Base-by-base conservation (phyloP, 2,113 vertebrate genomes). In the Nerophis ophidion region DNA sequence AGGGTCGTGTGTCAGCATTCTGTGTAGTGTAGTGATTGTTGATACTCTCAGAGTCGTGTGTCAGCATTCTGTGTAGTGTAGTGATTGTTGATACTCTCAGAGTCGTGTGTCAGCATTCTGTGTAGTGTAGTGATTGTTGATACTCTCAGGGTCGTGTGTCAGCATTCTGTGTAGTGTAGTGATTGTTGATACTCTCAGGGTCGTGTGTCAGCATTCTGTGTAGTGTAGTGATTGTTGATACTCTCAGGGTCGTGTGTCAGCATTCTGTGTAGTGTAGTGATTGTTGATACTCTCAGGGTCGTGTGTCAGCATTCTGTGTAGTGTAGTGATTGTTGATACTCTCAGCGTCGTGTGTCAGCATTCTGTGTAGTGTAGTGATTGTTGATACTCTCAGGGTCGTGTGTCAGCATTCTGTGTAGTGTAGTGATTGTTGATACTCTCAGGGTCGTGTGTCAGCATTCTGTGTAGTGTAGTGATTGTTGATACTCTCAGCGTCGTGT, bases 91-190 rank as follows among this genome's bases (percentile, higher is more conserved):
- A 65, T 74, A 77, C 60, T 26, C 33, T 47, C 63, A 80, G 72
- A 57, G 48, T 72, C 75, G 77, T 75, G 74, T 80, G 84, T 88
- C 86, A n/a, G n/a, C n/a, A n/a, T n/a, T n/a, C n/a, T n/a, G n/a
- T n/a, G n/a, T n/a, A 17, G 16, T 15, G n/a, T 38, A 46, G 74
- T 68, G 71, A 81, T 74, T 74, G 79, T 65, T 80, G 63, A 65
- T 74, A 77, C 60, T 26, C 33, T 47, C 63, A 80, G 72, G 57
- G 48, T 72, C 75, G 77, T 75, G 74, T 80, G 84, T 88, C 86
- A n/a, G n/a, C n/a, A n/a, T n/a, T n/a, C n/a, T n/a, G n/a, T n/a
- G n/a, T n/a, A 17, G 16, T 15, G n/a, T 38, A 46, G 74, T 68
- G 71, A 81, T 74, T 74, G 79, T 65, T 80, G 63, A 65, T 74